Evolutionary conservation across 2,888 invertebrate species (phyloP).

Genomic region (Pollenia angustigena): DNA sequence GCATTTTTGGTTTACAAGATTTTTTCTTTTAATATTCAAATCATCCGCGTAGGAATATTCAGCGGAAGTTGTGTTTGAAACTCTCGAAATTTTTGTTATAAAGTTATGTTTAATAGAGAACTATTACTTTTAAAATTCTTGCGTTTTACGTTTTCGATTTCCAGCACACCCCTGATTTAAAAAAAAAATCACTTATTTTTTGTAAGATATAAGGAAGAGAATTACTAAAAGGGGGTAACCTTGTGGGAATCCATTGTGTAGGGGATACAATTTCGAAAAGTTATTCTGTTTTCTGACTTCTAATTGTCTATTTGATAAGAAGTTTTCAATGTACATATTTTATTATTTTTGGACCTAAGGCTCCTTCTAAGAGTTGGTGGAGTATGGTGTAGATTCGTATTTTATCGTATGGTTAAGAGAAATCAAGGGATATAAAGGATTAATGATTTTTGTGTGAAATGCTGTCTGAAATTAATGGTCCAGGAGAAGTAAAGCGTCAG

Average conservation of each 20-base stretch:
- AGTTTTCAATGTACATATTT: constrained; percentile 43
- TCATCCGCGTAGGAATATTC: constrained; percentile 73
- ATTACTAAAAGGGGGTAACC: constrained; percentile 56
- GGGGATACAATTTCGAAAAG: constrained; percentile 27
- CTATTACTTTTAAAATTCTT: too few relatives aligned
- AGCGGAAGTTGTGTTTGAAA: too few relatives aligned
- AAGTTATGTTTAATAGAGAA: too few relatives aligned
- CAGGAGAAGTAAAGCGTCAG: constrained; percentile 56
- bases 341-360: constrained; percentile 32
- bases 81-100: too few relatives aligned
- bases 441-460: constrained; percentile 36
- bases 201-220: constrained; percentile 48
- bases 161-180: too few relatives aligned
- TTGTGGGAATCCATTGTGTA: neutral
- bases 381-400: constrained; percentile 60
- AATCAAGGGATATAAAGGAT: too few relatives aligned
- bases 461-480: too few relatives aligned
- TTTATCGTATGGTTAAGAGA: constrained; percentile 68
- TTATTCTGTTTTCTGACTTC: constrained; percentile 22
- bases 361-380: constrained; percentile 45
- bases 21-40: constrained; percentile 60
- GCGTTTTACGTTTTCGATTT: too few relatives aligned
- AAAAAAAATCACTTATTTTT: too few relatives aligned
- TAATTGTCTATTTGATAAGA: constrained; percentile 50
- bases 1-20: neutral